These are phyloP conservation scores for Priocnemis perturbator DNA, from an alignment of 2,888 invertebrate species.

Conservation along the genomic window DNA sequence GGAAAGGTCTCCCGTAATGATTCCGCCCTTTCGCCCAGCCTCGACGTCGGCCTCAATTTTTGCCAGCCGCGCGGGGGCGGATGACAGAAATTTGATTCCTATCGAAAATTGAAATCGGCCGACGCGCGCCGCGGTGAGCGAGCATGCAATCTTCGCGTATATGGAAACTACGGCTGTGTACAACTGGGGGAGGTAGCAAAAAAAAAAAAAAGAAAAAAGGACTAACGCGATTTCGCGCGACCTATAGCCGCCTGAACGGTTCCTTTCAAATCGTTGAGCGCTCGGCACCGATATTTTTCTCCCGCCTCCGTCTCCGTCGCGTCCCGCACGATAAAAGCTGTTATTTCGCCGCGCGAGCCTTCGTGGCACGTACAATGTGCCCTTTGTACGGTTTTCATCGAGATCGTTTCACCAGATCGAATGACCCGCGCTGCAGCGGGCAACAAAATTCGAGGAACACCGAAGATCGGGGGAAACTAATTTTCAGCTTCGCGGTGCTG, in stretches of 20 bases:
- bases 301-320: no score
- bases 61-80: not conserved
- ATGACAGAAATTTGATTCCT: constrained; percentile 51
- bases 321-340: constrained; percentile 1
- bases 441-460: no score
- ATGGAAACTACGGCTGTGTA: constrained; percentile 37
- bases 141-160: constrained; percentile 48
- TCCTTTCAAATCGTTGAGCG: constrained; percentile 35
- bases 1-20: no score
- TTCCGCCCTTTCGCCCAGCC: no score
- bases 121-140: constrained; percentile 26
- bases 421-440: no score
- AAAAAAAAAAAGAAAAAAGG: no score
- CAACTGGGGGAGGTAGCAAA: no score
- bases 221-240: constrained; percentile 41
- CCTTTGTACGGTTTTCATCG: constrained; percentile 15
- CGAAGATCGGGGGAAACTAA: no score
- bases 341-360: not conserved
- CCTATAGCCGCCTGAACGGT: constrained; percentile 13
- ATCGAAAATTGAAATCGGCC: constrained; percentile 54
- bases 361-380: not conserved
- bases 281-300: not conserved
- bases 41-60: no score
- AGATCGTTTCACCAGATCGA: not conserved
- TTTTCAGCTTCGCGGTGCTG: no score